Evolutionary conservation across 1,140 invertebrate species (phyloP).

Genomic region (Aphelenchoides avenae): DNA sequence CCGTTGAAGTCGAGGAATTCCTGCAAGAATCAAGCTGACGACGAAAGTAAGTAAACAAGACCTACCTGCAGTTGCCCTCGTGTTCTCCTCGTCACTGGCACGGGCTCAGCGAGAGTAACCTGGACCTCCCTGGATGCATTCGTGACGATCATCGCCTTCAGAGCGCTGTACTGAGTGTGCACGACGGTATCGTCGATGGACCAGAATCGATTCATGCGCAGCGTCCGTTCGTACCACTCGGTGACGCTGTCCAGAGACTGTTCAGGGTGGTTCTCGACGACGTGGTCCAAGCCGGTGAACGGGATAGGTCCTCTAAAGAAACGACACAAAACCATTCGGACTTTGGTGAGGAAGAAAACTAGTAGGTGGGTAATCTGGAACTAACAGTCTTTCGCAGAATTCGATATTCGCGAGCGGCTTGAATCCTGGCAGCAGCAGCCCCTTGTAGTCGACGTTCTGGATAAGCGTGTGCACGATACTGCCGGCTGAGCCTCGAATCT

Average conservation of each 20-base stretch:
- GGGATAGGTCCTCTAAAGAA: constrained; percentile 62
- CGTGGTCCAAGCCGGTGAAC: constrained; percentile 75
- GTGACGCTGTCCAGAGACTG: constrained; percentile 77
- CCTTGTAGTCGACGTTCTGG: constrained; percentile 78
- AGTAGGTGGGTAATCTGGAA: background rate
- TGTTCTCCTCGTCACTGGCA: constrained; percentile 3
- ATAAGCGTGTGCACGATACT: constrained; percentile 91
- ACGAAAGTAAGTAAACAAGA: constrained; percentile 55
- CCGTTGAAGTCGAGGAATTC: constrained; percentile 98
- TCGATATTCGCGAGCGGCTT: constrained; percentile 25
- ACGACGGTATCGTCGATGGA: constrained; percentile 92
- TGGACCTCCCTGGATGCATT: constrained; percentile 26
- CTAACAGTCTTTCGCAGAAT: constrained; percentile 29
- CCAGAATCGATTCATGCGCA: constrained; percentile 96
- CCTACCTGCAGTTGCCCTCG: constrained; percentile 37
- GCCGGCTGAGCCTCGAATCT: constrained; percentile 73
- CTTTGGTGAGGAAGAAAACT: constrained; percentile 14
- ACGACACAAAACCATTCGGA: constrained; percentile 60
- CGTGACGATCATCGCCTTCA: constrained; percentile 86
- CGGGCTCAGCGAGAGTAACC: constrained; percentile 39
- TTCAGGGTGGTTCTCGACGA: constrained; percentile 93
- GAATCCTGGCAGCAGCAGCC: constrained; percentile 74
- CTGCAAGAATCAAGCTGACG: constrained; percentile 89
- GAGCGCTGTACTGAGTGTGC: constrained; percentile 83
- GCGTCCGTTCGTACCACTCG: constrained; percentile 84